Conservation (phyloP, 2,888 invertebrate species). For the Lissocephala sabroskyi region DNA sequence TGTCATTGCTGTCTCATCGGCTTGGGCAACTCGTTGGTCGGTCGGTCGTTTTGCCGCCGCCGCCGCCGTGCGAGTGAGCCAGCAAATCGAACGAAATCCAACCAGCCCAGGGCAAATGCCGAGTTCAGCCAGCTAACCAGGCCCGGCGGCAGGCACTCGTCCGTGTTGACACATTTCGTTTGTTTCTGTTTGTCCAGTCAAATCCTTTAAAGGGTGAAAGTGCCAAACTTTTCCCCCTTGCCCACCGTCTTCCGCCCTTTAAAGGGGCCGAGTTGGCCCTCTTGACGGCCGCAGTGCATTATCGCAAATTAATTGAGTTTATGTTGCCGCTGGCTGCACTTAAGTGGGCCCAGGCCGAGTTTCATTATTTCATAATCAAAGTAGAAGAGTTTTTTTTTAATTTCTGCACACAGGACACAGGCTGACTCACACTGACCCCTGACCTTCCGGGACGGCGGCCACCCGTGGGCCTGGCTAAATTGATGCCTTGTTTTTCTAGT, state of each 20-base stretch:
- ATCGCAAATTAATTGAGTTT: too few relatives aligned
- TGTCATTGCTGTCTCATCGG: conserved; percentile 36
- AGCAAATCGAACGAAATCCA: conserved; percentile 3
- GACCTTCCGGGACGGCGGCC: too few relatives aligned
- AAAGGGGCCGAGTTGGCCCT: too few relatives aligned
- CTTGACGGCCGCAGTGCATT: too few relatives aligned
- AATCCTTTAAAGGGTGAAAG: conserved; percentile 62
- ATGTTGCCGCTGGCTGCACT: too few relatives aligned
- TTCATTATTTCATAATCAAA: too few relatives aligned
- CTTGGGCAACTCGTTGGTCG: conserved; percentile 4
- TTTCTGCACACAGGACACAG: too few relatives aligned
- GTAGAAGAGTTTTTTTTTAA: too few relatives aligned
- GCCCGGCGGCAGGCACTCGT: neutral
- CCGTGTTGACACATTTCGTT: conserved; percentile 47
- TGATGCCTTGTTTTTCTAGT: too few relatives aligned
- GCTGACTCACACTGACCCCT: too few relatives aligned
- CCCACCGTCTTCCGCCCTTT: neutral
- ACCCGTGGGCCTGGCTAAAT: too few relatives aligned
- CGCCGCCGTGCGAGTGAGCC: conserved; percentile 29
- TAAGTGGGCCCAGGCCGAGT: too few relatives aligned
- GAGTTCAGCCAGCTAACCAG: conserved; percentile 9
- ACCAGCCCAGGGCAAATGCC: conserved; percentile 13
- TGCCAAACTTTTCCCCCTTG: conserved; percentile 9
- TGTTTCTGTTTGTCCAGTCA: conserved; percentile 18
- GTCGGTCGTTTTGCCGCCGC: conserved; percentile 54